A percentile compares a stretch with the other conserved stretches of the same genome.
phyloP scores from a whole-genome alignment of 2,888 invertebrate species.

The Sylvicola cinctus region DNA sequence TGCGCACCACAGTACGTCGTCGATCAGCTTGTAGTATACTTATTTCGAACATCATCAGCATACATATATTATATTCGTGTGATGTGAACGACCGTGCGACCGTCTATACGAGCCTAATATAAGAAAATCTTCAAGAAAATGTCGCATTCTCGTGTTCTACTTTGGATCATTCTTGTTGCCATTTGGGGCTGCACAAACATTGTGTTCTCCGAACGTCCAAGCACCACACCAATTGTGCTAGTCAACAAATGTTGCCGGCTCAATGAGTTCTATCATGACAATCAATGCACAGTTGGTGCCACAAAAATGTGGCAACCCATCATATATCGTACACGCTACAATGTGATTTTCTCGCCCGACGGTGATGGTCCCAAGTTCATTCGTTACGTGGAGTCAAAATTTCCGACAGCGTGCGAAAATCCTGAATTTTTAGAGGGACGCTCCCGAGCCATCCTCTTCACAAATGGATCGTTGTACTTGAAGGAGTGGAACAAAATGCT shows the following conservation, averaged over 20 bases:
- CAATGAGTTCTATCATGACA: conserved; percentile 26
- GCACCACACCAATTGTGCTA: too few species aligned
- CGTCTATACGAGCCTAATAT: too few species aligned
- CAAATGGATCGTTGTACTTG: conserved; percentile 40
- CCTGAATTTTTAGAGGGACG: conserved; percentile 16
- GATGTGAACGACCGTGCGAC: too few species aligned
- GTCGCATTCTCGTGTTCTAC: too few species aligned
- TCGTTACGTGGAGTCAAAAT: conserved; percentile 20
- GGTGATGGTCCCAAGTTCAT: conserved; percentile 26
- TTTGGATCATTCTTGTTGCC: too few species aligned
- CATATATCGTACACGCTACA: conserved; percentile 32
- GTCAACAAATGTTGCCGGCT: conserved; percentile 33
- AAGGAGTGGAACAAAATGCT: conserved; percentile 27
- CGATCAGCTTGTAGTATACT: too few species aligned
- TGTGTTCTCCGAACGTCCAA: too few species aligned
- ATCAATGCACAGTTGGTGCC: conserved; percentile 20
- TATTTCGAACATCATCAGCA: too few species aligned
- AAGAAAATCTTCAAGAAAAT: too few species aligned
- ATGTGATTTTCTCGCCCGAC: conserved; percentile 21
- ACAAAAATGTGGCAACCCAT: conserved; percentile 31
- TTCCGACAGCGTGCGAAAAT: conserved; percentile 19
- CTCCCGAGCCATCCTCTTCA: conserved; percentile 27
- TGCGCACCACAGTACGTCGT: too few species aligned
- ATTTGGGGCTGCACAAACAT: too few species aligned
- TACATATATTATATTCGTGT: too few species aligned